Percentiles rank a stretch among this genome's conserved stretches.
These are phyloP conservation scores for Ennomos fuscantarius DNA, from an alignment of 2,888 invertebrate genomes.

Conservation along the genomic window DNA sequence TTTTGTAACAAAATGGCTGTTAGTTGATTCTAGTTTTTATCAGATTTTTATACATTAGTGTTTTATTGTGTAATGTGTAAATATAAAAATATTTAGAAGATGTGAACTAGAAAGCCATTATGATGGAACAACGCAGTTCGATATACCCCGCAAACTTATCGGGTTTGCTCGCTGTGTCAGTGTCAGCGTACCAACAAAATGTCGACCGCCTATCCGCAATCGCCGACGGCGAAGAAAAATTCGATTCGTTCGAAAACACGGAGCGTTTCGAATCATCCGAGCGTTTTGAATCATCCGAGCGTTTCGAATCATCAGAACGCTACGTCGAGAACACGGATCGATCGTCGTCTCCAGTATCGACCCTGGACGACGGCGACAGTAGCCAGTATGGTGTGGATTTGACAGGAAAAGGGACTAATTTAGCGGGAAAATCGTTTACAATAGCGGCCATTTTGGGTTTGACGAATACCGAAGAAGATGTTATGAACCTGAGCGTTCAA, in stretches of 20 bases:
- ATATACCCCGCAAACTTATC: constrained; percentile 71
- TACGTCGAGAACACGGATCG: constrained; percentile 59
- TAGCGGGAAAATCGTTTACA: constrained; percentile 91
- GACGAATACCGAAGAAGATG: constrained; percentile 81
- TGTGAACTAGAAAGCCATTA: constrained; percentile 47
- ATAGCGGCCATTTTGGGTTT: constrained; percentile 95
- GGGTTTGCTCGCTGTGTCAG: constrained; percentile 64
- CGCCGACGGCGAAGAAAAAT: constrained; percentile 55
- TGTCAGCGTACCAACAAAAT: constrained; percentile 69
- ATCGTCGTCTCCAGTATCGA: constrained; percentile 69
- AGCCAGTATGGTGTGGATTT: constrained; percentile 76
- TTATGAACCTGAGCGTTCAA: constrained; percentile 85
- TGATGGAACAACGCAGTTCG: constrained; percentile 71
- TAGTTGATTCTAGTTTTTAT: background rate
- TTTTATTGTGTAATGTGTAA: constrained; percentile 2
- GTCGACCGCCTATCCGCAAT: constrained; percentile 58
- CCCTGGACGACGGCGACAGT: constrained; percentile 71
- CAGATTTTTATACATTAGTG: background rate
- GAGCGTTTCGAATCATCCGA: constrained; percentile 54
- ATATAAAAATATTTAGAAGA: constrained; percentile 32
- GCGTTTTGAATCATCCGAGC: constrained; percentile 45
- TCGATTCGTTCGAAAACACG: constrained; percentile 16
- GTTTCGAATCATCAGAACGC: constrained; percentile 41
- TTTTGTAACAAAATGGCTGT: background rate
- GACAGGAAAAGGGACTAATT: constrained; percentile 73